A percentile compares a stretch with the other conserved stretches of the same genome.
Evolutionary conservation across 2,113 vertebrate genomes (phyloP).

Genomic region (Microtus ochrogaster): DNA sequence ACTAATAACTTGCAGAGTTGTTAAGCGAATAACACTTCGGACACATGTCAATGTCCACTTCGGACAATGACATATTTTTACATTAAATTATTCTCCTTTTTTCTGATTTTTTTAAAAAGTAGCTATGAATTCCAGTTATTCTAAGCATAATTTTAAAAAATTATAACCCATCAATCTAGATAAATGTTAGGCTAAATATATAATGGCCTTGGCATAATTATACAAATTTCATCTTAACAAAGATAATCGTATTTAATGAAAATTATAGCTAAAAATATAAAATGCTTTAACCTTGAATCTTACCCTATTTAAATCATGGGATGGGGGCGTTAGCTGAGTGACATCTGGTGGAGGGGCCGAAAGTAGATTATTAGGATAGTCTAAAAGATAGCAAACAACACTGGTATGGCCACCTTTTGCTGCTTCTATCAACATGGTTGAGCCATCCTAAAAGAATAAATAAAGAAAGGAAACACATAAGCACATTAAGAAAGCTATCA

Average conservation of each 20-base stretch:
- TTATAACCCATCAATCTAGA: conserved; percentile 15
- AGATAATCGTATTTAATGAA: conserved; percentile 19
- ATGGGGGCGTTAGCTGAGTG: conserved; percentile 97
- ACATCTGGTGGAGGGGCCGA: conserved; percentile 97
- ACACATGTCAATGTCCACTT: too few species aligned
- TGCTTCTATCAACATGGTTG: conserved; percentile 99
- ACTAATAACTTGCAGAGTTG: conserved; percentile 8
- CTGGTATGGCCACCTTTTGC: conserved; percentile 99
- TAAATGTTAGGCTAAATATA: neutral
- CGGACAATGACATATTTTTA: conserved; percentile 33
- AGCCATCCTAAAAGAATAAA: conserved; percentile 91
- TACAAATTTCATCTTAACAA: neutral
- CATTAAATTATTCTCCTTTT: conserved; percentile 28
- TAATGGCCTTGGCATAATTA: neutral
- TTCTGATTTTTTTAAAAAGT: neutral
- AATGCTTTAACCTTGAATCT: conserved; percentile 53
- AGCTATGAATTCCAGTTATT: conserved; percentile 48
- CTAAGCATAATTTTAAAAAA: neutral
- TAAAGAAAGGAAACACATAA: neutral
- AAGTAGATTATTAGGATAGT: conserved; percentile 99
- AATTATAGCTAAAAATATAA: neutral
- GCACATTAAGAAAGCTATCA: neutral
- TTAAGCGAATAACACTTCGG: conserved; percentile 40
- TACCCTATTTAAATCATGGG: conserved; percentile 99
- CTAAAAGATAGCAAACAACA: conserved; percentile 98